Conservation (phyloP, 2,888 invertebrate genomes). For the Polietes domitor region DNA sequence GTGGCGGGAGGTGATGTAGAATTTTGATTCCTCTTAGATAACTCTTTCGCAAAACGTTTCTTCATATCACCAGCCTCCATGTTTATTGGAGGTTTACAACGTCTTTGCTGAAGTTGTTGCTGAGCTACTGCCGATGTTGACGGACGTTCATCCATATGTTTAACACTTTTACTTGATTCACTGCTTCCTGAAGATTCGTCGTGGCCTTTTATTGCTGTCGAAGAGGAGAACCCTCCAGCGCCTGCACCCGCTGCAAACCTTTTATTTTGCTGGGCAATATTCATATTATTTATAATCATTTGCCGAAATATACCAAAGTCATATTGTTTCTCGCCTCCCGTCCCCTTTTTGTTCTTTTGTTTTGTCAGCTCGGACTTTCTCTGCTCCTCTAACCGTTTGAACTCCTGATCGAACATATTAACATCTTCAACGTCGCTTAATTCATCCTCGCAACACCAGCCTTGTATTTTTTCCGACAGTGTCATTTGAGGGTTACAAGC, state of each 20-base stretch:
- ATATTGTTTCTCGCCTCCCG: slow-evolving; percentile 53
- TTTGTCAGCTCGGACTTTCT: slow-evolving; percentile 52
- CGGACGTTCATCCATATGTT: slow-evolving; percentile 59
- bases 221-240: neutral
- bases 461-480: slow-evolving; percentile 74
- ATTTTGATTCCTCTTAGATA: slow-evolving; percentile 57
- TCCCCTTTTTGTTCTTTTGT: slow-evolving; percentile 42
- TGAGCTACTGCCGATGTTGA: slow-evolving; percentile 67
- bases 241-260: slow-evolving; percentile 31
- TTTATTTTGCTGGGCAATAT: slow-evolving; percentile 50
- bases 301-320: slow-evolving; percentile 70
- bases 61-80: slow-evolving; percentile 49
- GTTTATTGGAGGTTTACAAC: slow-evolving; percentile 51
- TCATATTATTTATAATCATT: slow-evolving; percentile 67
- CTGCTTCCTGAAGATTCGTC: slow-evolving; percentile 49
- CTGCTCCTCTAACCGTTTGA: slow-evolving; percentile 72
- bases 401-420: slow-evolving; percentile 74
- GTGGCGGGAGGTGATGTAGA: slow-evolving; percentile 68
- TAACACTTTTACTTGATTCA: slow-evolving; percentile 58
- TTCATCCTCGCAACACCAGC: slow-evolving; percentile 74
- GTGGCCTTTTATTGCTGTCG: neutral
- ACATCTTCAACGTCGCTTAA: slow-evolving; percentile 78
- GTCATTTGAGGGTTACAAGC: slow-evolving; percentile 76
- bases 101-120: slow-evolving; percentile 61
- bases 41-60: slow-evolving; percentile 51